Percentiles rank a stretch among this genome's conserved stretches.
These are phyloP conservation scores for Hybognathus amarus DNA, from an alignment of 2,797 vertebrate species.

Conservation along the genomic window DNA sequence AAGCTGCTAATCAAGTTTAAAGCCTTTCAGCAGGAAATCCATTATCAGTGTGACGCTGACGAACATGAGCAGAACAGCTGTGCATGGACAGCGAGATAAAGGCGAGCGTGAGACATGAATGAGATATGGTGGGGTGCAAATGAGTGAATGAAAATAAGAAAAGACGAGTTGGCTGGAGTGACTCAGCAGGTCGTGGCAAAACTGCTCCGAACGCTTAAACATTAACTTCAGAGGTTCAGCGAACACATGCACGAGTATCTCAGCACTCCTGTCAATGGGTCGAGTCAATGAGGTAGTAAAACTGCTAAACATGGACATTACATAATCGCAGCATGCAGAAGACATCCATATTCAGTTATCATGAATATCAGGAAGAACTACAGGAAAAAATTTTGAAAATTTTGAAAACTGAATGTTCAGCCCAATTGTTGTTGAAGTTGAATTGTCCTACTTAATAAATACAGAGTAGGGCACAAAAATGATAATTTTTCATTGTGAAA, in stretches of 20 bases:
- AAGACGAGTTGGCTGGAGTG: conserved; percentile 60
- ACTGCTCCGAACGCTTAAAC: conserved; percentile 34
- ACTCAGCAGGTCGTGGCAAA: conserved; percentile 70
- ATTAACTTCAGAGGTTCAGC: conserved; percentile 39
- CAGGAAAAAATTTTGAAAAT: background rate
- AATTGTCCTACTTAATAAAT: background rate
- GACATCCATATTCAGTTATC: background rate
- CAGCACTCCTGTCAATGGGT: background rate
- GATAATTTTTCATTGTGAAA: no score
- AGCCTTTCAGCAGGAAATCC: background rate
- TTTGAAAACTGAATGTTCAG: background rate
- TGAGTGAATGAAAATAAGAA: background rate
- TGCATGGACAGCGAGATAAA: background rate
- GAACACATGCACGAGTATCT: background rate
- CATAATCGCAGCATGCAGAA: background rate
- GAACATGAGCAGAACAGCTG: background rate
- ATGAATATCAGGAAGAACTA: background rate
- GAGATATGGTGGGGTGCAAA: background rate
- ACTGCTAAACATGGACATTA: background rate
- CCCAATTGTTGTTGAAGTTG: background rate
- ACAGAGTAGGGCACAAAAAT: background rate
- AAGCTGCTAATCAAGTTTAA: background rate
- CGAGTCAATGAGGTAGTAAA: background rate
- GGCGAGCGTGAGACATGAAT: background rate
- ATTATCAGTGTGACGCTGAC: background rate